Percentiles rank a stretch among this genome's conserved stretches.
phyloP scores from a whole-genome alignment of 2,113 vertebrate genomes.

The Scomber japonicus region DNA sequence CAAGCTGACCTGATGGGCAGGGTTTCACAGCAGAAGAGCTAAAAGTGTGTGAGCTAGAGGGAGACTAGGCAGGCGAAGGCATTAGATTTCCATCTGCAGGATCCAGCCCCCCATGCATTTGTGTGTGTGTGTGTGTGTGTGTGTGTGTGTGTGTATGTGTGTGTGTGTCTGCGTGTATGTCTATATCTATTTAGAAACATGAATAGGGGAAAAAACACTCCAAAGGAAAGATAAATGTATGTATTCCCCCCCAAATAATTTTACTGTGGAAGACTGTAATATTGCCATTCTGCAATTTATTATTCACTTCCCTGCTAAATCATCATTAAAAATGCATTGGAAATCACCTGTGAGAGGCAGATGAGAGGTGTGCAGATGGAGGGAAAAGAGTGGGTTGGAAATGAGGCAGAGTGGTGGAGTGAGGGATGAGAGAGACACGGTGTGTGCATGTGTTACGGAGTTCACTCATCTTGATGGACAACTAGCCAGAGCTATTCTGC shows the following conservation, averaged over 20 bases:
- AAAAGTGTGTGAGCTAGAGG: constrained; percentile 47
- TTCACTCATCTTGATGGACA: constrained; percentile 70
- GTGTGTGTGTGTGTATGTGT: background rate
- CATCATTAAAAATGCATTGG: constrained; percentile 65
- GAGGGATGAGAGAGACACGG: constrained; percentile 38
- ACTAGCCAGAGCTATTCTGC: constrained; percentile 45
- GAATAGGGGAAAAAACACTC: constrained; percentile 14
- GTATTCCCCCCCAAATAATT: background rate
- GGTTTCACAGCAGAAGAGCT: constrained; percentile 56
- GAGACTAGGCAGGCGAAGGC: constrained; percentile 29
- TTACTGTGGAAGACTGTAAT: constrained; percentile 32
- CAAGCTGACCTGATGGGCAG: constrained; percentile 58
- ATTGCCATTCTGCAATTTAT: constrained; percentile 35
- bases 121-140: constrained; percentile 1
- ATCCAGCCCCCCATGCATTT: constrained; percentile 3
- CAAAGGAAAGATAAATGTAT: constrained; percentile 28
- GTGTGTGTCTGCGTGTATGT: background rate
- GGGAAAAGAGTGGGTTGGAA: constrained; percentile 42
- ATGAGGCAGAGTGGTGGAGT: constrained; percentile 27
- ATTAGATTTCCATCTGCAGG: constrained; percentile 65
- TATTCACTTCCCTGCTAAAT: constrained; percentile 44
- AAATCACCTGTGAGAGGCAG: constrained; percentile 55
- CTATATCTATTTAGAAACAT: background rate
- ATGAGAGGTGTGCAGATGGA: constrained; percentile 47
- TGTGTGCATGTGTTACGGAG: constrained; percentile 24